Percentiles rank a stretch among this genome's conserved stretches.
Conservation (phyloP, 2,888 invertebrate species). For the Heliconius sara region DNA sequence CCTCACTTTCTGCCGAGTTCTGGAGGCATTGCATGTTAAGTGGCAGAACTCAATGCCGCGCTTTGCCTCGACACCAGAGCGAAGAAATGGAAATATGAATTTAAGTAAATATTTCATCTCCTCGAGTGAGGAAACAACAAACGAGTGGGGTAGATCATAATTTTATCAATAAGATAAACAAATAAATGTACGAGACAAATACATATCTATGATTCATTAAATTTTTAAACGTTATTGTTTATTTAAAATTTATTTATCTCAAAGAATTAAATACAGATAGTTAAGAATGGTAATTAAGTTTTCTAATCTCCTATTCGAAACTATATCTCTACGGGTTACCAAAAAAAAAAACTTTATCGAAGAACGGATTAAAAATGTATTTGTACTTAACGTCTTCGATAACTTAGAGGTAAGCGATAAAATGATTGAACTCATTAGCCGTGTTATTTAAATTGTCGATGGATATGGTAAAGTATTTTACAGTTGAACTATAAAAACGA, state of each 20-base stretch:
- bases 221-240: background rate
- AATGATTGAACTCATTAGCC: slow-evolving; percentile 24
- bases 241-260: background rate
- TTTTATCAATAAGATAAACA: too few relatives aligned
- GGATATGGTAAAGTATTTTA: background rate
- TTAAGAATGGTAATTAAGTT: slow-evolving; percentile 7
- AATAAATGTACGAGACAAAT: background rate
- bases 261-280: background rate
- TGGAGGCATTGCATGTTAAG: too few relatives aligned
- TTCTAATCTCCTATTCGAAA: slow-evolving; percentile 20
- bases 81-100: too few relatives aligned
- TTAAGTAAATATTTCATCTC: too few relatives aligned
- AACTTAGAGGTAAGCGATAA: slow-evolving; percentile 20
- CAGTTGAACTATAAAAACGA: background rate
- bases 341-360: slow-evolving; percentile 12
- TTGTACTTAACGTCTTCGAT: slow-evolving; percentile 18
- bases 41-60: too few relatives aligned
- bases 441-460: slow-evolving; percentile 3
- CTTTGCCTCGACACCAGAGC: too few relatives aligned
- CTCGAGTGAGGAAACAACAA: too few relatives aligned
- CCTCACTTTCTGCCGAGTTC: too few relatives aligned
- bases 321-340: background rate
- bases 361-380: slow-evolving; percentile 18
- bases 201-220: background rate
- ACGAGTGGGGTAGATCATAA: too few relatives aligned